Evolutionary conservation across 2,797 vertebrate genomes (phyloP), one percentile per base, ranked within the genome.

Genomic region (Helostoma temminkii): DNA sequence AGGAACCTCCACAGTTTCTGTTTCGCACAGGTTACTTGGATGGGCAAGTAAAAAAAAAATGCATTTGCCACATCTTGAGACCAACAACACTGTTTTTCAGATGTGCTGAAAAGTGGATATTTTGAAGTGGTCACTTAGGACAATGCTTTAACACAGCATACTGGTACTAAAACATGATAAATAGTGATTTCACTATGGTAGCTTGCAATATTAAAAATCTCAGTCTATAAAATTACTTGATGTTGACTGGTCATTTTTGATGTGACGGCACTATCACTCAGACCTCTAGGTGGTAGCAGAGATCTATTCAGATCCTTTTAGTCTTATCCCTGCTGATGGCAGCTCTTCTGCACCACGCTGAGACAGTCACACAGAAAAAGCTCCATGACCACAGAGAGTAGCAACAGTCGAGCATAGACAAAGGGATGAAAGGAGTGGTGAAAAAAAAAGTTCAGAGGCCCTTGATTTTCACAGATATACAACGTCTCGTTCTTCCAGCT

Each of bases 271-370:
- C 24, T 41, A 69, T 53, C 1, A 3, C 9, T 4, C 4, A 36
- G 30, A 50, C 82, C 94, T 93, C 88, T 84, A 84, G 94, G 91
- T 93, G 92, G 93, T 72, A 94, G 92, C 89, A 95, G 83, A 94
- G 93, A 68, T 93, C 92, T 75, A 89, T 72, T 69, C 48, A 79
- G 80, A 77, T 43, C 46, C 56, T 36, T 21, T 46, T 10, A 0
- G 54, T 60, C 43, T 1, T 8, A 11, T 26, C 62, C 46, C 22
- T 61, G 60, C 42, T 53, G 56, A 46, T 24, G 45, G 50, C 16
- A 66, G 60, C 60, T 53, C 18, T 14, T 5, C 53, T 81, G 63
- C 83, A 76, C 62, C 79, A 75, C 4, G 25, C 22, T 60, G 74
- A 53, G n/a, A 49, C 45, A 83, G 78, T 78, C 83, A 71, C 55